Evolutionary conservation across 2,888 invertebrate species (phyloP), one percentile per base, ranked within the genome.

Genomic region (Latrodectus hesperus): DNA sequence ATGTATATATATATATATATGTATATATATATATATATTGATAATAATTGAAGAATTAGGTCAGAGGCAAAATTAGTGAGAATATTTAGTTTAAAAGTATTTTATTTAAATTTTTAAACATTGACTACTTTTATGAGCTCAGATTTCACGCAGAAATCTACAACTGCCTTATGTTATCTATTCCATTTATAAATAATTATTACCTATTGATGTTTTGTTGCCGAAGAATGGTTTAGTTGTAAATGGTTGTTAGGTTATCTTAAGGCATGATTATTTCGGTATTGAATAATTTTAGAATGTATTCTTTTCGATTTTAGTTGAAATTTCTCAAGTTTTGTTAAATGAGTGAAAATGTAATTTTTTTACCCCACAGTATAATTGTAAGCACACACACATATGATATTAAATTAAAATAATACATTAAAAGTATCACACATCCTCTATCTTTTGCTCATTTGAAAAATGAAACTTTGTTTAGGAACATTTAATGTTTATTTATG

Each of bases 381-480:
- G n/a, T 60, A 16, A n/a, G 12, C 4, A n/a, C n/a, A 60, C 9
- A 16, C n/a, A n/a, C n/a, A 16, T 12, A 60, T 5, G 14, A 68
- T 12, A 14, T 52, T 52, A 22, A 4, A 67, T 22, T n/a, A 77
- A 0, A 77, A 12, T 11, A n/a, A 26, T 51, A 22, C 17, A 80
- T 38, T 12, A 64, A 16, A 80, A 51, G 22, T 22, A 22, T 22
- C 9, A 65, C 4, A 55, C 60, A 38, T 80, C 71, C 72, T 72
- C 79, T 80, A 64, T 60, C 60, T 72, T 26, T 64, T 26, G 38
- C 79, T 51, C 51, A 5, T 51, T 22, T 64, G 49, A 78, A 38
- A 26, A 64, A 72, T 80, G 72, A 80, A 80, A 80, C 79, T 72
- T 80, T 80, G 64, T 16, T 60, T 5, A 52, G 52, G 22, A 38